These are phyloP conservation scores for Pelobates fuscus DNA, from an alignment of 2,113 vertebrate genomes.

Conservation along the genomic window DNA sequence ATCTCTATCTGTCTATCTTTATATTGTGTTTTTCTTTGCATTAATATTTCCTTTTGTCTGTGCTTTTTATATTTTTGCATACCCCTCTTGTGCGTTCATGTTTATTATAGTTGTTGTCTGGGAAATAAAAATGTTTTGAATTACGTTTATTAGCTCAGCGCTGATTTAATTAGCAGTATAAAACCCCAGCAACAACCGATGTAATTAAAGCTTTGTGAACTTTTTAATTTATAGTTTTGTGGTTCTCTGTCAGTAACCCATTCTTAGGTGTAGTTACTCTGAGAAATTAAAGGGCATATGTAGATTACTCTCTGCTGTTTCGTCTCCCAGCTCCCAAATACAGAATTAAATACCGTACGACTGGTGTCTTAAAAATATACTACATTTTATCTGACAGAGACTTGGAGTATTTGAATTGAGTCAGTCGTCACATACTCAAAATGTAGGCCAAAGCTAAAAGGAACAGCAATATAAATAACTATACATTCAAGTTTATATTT, in stretches of 20 bases:
- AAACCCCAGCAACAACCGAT: not conserved
- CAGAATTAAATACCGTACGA: not conserved
- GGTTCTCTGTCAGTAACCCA: constrained; percentile 8
- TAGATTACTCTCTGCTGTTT: not conserved
- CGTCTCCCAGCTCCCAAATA: not conserved
- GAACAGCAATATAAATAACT: too few species aligned
- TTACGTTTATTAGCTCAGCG: constrained; percentile 2
- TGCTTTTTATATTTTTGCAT: too few species aligned
- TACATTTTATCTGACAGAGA: too few species aligned
- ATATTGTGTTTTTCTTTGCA: too few species aligned
- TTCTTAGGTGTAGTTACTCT: constrained; percentile 23
- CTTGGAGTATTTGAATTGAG: too few species aligned
- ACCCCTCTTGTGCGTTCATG: too few species aligned
- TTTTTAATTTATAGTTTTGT: constrained; percentile 7
- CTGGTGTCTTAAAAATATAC: not conserved
- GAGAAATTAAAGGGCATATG: constrained; percentile 18
- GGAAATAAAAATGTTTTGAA: not conserved
- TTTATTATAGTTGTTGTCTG: not conserved
- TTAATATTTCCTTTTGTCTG: too few species aligned
- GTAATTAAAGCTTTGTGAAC: constrained; percentile 2
- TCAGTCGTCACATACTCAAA: too few species aligned
- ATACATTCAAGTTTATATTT: too few species aligned
- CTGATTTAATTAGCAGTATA: constrained; percentile 19
- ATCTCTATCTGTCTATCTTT: too few species aligned
- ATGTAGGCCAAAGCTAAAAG: too few species aligned